A percentile compares a stretch with the other conserved stretches of the same genome.
phyloP scores from a whole-genome alignment of 2,113 vertebrate genomes.

The Elachura formosa region DNA sequence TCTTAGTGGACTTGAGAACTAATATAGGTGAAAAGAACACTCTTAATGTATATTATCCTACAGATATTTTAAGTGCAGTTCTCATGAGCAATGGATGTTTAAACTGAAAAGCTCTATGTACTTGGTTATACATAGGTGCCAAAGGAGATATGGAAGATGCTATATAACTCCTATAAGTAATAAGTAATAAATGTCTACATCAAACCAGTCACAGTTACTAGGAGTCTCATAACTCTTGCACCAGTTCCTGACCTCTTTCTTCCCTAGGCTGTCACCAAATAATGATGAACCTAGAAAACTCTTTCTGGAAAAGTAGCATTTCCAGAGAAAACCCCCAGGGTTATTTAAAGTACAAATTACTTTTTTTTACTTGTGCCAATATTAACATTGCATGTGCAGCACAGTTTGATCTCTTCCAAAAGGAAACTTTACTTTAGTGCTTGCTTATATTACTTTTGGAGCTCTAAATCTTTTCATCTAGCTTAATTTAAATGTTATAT shows the following conservation, averaged over 20 bases:
- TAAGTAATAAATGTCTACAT: not conserved
- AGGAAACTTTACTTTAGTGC: not conserved
- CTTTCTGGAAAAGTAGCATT: not conserved
- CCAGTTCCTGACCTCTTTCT: not conserved
- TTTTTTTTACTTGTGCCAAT: not conserved
- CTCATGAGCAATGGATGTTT: not conserved
- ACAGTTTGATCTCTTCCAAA: not conserved
- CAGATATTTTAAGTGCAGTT: not conserved
- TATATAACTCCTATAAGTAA: not conserved
- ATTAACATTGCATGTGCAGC: not conserved
- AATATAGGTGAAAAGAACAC: not conserved
- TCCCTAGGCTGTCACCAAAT: not conserved
- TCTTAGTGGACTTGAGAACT: not conserved
- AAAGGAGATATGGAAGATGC: not conserved
- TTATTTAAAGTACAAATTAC: not conserved
- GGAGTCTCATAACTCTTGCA: not conserved
- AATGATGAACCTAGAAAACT: not conserved
- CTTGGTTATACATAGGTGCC: not conserved
- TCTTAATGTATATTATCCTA: not conserved
- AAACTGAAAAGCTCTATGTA: not conserved
- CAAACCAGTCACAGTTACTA: not conserved
- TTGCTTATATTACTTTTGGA: too few species aligned
- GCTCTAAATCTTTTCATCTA: too few species aligned
- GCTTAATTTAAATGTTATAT: not conserved
- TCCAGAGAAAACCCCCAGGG: not conserved